Evolutionary conservation across 2,888 invertebrate genomes (phyloP).

Genomic region (Axea sp.): DNA sequence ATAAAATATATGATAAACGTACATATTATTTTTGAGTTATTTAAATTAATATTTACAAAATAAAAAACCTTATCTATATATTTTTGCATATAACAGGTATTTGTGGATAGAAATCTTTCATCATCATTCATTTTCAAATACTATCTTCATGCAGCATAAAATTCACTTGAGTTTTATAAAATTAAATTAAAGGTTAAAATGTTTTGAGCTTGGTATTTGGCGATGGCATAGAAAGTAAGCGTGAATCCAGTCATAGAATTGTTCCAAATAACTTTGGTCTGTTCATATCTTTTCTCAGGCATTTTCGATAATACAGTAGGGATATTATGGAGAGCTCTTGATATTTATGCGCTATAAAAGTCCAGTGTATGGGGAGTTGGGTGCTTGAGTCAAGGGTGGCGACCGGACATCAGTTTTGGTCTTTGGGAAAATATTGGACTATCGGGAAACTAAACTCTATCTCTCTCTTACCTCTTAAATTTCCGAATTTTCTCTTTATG

Average conservation of each 20-base stretch:
- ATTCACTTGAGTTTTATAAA: slow-evolving; percentile 27
- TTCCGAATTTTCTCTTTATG: slow-evolving; percentile 27
- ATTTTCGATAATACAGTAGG: slow-evolving; percentile 77
- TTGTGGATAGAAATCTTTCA: slow-evolving; percentile 37
- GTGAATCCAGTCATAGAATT: slow-evolving; percentile 53
- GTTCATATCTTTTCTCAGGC: slow-evolving; percentile 62
- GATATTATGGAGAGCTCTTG: slow-evolving; percentile 76
- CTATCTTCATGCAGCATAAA: slow-evolving; percentile 27
- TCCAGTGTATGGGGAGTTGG: slow-evolving; percentile 72
- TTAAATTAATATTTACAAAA: too few species aligned
- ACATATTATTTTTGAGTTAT: too few species aligned
- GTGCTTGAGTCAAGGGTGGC: slow-evolving; percentile 75
- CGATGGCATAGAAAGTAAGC: slow-evolving; percentile 55
- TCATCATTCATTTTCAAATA: slow-evolving; percentile 29
- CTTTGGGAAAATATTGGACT: slow-evolving; percentile 68
- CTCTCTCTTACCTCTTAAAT: slow-evolving; percentile 54
- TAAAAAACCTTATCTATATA: too few species aligned
- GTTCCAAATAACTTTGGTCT: slow-evolving; percentile 59
- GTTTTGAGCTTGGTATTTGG: slow-evolving; percentile 37
- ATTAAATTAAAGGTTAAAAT: slow-evolving; percentile 46
- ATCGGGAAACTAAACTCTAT: slow-evolving; percentile 59
- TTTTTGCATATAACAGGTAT: too few species aligned
- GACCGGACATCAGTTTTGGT: slow-evolving; percentile 75
- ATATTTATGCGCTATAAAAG: slow-evolving; percentile 79
- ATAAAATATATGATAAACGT: too few species aligned